A percentile compares a stretch with the other conserved stretches of the same genome.
These are phyloP conservation scores for Siphamia tubifer DNA, from an alignment of 2,113 vertebrate species.

Conservation along the genomic window DNA sequence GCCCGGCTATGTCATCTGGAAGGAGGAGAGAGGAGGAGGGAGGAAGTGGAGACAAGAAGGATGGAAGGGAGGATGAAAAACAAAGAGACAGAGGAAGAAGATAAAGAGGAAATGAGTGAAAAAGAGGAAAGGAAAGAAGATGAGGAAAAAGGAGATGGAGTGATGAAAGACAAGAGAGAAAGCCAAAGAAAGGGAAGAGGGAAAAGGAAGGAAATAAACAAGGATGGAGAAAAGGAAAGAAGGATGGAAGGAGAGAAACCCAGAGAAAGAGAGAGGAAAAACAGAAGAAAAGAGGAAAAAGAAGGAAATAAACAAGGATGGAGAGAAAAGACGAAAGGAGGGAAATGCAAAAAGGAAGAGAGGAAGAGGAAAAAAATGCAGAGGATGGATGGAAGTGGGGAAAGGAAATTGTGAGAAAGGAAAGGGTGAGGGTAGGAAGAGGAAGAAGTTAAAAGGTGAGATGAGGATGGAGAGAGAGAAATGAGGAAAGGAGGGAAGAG, in stretches of 20 bases:
- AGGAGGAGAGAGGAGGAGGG: slow-evolving; percentile 39
- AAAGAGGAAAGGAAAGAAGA: not conserved
- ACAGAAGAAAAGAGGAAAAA: not conserved
- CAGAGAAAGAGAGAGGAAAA: no score
- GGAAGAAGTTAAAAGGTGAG: not conserved
- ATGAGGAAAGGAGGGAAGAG: not conserved
- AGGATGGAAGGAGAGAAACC: not conserved
- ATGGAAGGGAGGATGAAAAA: not conserved
- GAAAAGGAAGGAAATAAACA: not conserved
- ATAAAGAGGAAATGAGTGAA: not conserved
- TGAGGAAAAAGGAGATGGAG: no score
- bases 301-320: not conserved
- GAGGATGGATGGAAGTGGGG: no score
- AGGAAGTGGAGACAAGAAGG: not conserved
- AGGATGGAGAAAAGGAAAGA: not conserved
- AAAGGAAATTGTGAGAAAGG: no score
- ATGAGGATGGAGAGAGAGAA: not conserved
- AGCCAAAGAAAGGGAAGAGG: no score
- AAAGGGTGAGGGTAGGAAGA: no score
- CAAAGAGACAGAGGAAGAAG: not conserved
- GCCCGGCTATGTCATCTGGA: slow-evolving; percentile 95
- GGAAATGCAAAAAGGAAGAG: no score
- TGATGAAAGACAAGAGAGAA: not conserved
- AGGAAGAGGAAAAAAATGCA: not conserved
- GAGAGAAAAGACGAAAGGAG: not conserved